Evolutionary conservation across 2,888 invertebrate genomes (phyloP).

Genomic region (Dione juno): DNA sequence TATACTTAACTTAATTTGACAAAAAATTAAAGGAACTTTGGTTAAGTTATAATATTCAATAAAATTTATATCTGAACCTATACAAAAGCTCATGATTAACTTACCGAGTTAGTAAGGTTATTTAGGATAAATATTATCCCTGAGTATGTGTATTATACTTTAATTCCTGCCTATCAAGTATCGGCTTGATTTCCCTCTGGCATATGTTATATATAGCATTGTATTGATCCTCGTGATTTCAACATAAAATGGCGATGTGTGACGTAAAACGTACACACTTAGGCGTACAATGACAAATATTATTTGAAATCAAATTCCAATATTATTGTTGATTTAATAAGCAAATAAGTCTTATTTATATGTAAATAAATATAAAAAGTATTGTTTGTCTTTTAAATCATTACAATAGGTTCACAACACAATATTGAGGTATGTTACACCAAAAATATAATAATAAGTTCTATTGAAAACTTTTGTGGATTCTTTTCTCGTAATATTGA

Average conservation of each 20-base stretch:
- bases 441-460: neutral
- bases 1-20: neutral
- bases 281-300: neutral
- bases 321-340: neutral
- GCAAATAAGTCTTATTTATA: neutral
- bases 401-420: neutral
- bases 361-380: neutral
- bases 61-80: neutral
- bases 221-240: slow-evolving; percentile 9
- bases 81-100: neutral
- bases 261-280: neutral
- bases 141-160: slow-evolving; percentile 11
- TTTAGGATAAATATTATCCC: slow-evolving; percentile 3
- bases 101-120: neutral
- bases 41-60: neutral
- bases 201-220: neutral
- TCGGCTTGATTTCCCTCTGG: slow-evolving; percentile 19
- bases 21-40: too few relatives aligned
- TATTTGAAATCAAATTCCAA: neutral
- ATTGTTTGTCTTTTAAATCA: neutral
- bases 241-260: neutral
- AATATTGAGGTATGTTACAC: slow-evolving; percentile 5
- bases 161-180: slow-evolving; percentile 12
- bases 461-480: neutral
- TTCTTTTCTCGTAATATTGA: neutral